Conservation (phyloP, 53 echinoderm and acorn worm genomes). For the Echinometra lucunter region DNA sequence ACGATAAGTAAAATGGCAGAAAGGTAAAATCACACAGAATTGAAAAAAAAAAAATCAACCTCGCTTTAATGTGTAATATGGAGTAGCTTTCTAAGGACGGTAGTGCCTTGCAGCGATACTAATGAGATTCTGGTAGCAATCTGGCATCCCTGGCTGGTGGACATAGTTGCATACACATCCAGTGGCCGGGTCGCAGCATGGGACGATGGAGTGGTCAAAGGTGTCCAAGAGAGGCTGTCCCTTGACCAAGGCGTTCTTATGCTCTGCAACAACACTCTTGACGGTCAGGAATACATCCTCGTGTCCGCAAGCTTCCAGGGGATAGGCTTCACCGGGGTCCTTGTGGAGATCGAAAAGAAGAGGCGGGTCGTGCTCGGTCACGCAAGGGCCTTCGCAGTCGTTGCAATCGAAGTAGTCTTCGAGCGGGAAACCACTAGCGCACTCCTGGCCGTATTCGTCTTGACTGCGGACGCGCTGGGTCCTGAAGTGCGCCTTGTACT, state of each 20-base stretch:
- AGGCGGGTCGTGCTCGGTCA: constrained; percentile 84
- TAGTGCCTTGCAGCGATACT: background rate
- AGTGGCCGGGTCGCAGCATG: constrained; percentile 77
- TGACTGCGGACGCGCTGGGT: constrained; percentile 68
- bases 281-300: constrained; percentile 59
- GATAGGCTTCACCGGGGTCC: constrained; percentile 88
- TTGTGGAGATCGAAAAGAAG: constrained; percentile 76
- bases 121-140: constrained; percentile 35
- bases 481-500: constrained; percentile 79
- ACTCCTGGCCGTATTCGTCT: constrained; percentile 33
- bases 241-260: constrained; percentile 68
- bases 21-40: no score
- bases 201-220: constrained; percentile 24
- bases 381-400: constrained; percentile 70
- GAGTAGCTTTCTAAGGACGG: background rate
- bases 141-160: constrained; percentile 30
- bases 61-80: background rate
- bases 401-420: constrained; percentile 69
- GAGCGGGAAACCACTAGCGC: constrained; percentile 63
- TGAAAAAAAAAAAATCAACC: background rate
- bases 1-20: no score
- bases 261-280: constrained; percentile 53
- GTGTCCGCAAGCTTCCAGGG: constrained; percentile 56
- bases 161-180: constrained; percentile 67
- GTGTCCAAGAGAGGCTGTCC: constrained; percentile 73